Evolutionary conservation across 2,797 vertebrate species (phyloP).

Genomic region (Acanthurus leucopareius): DNA sequence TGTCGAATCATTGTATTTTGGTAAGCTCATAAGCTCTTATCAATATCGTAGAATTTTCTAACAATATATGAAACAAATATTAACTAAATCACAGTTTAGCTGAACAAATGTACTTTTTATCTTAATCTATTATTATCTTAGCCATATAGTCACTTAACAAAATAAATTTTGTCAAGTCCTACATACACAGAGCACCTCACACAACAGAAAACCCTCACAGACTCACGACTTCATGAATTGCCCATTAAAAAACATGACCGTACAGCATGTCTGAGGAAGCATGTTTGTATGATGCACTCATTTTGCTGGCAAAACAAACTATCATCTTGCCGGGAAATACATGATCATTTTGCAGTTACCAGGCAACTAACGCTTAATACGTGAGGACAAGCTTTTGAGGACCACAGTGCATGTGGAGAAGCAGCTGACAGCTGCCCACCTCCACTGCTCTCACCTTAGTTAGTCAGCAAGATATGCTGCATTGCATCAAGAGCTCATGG

Average conservation of each 20-base stretch:
- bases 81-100: too few species aligned
- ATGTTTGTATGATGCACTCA: constrained; percentile 23
- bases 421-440: constrained; percentile 73
- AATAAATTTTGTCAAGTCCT: too few species aligned
- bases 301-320: constrained; percentile 54
- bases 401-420: constrained; percentile 48
- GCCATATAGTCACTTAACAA: too few species aligned
- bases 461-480: constrained; percentile 71
- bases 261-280: constrained; percentile 30
- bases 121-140: too few species aligned
- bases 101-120: too few species aligned
- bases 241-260: not conserved
- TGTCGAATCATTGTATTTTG: not conserved
- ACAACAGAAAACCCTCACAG: not conserved
- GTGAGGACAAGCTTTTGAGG: constrained; percentile 62
- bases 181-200: not conserved
- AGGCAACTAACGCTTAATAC: constrained; percentile 78
- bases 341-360: constrained; percentile 78
- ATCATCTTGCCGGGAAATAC: constrained; percentile 62
- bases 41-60: too few species aligned
- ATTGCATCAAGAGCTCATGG: constrained; percentile 65
- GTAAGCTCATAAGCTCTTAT: not conserved
- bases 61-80: not conserved
- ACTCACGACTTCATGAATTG: not conserved
- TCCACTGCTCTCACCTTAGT: constrained; percentile 71